Evolutionary conservation across 2,888 invertebrate species (phyloP).

Genomic region (Sphaerophoria rueppellii): DNA sequence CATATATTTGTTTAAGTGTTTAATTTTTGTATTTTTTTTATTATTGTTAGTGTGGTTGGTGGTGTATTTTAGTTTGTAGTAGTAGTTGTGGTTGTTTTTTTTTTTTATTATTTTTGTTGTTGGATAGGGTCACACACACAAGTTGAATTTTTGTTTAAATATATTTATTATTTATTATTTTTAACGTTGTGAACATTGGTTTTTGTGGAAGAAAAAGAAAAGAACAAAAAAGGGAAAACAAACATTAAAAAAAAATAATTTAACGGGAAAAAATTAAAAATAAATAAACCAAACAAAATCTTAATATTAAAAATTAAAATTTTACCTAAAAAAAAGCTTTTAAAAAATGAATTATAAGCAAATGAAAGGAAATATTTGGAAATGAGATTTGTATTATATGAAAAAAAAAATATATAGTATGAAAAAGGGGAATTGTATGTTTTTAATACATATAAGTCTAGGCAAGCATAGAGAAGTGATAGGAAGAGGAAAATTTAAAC

Average conservation of each 20-base stretch:
- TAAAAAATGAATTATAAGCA: constrained; percentile 62
- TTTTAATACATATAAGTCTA: too few species aligned
- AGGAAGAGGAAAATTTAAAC: too few species aligned
- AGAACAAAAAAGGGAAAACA: constrained; percentile 76
- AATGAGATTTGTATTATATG: constrained; percentile 38
- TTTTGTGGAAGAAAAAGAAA: constrained; percentile 75
- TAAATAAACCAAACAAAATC: constrained; percentile 71
- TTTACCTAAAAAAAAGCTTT: constrained; percentile 69
- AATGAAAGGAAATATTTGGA: constrained; percentile 48
- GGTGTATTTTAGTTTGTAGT: constrained; percentile 40
- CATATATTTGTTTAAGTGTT: constrained; percentile 17
- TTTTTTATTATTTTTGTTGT: constrained; percentile 36
- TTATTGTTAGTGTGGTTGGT: constrained; percentile 60
- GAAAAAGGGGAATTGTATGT: too few species aligned
- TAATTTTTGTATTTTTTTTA: constrained; percentile 32
- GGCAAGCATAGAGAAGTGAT: too few species aligned
- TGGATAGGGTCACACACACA: constrained; percentile 63
- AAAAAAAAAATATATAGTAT: too few species aligned
- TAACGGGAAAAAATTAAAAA: constrained; percentile 74
- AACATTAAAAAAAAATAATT: constrained; percentile 78
- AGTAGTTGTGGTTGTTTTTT: constrained; percentile 44
- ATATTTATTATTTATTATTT: constrained; percentile 51
- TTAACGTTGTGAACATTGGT: constrained; percentile 60
- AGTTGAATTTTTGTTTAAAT: constrained; percentile 59
- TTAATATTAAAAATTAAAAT: constrained; percentile 50